Evolutionary conservation across 2,888 invertebrate species (phyloP).

Genomic region (Sphecodes monilicornis): DNA sequence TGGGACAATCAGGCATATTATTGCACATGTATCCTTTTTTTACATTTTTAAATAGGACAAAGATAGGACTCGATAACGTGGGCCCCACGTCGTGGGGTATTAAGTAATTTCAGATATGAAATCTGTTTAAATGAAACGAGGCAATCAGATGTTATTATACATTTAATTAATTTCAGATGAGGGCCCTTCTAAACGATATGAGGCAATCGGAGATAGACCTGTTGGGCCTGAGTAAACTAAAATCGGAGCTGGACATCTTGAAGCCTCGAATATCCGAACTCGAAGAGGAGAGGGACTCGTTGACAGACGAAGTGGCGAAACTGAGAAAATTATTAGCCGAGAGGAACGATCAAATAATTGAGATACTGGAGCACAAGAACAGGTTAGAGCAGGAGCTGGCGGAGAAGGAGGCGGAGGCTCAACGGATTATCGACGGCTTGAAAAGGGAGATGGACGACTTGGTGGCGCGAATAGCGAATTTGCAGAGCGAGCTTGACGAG

Average conservation of each 20-base stretch:
- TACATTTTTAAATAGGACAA: not conserved
- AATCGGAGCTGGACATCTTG: conserved; percentile 68
- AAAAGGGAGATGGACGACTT: conserved; percentile 63
- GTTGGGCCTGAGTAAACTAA: conserved; percentile 60
- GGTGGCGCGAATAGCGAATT: conserved; percentile 45
- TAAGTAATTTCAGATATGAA: not conserved
- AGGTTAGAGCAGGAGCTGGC: conserved; percentile 49
- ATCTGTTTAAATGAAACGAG: not conserved
- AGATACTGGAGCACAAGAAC: conserved; percentile 68
- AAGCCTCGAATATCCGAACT: conserved; percentile 68
- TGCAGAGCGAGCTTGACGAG: conserved; percentile 57
- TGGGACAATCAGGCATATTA: conserved; percentile 56
- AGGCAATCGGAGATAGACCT: conserved; percentile 64
- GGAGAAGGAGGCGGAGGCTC: conserved; percentile 58
- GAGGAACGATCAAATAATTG: conserved; percentile 71
- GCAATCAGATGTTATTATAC: not conserved
- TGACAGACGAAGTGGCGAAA: conserved; percentile 68
- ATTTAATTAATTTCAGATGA: conserved; percentile 62
- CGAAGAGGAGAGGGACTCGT: conserved; percentile 61
- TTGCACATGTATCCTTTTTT: not conserved
- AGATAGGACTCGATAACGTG: not conserved
- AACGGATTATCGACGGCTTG: conserved; percentile 60
- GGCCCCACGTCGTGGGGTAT: not conserved
- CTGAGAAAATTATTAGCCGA: conserved; percentile 59
- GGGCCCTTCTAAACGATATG: conserved; percentile 64